Conservation (phyloP, 2,888 invertebrate genomes). For the Leptopilina myrica region DNA sequence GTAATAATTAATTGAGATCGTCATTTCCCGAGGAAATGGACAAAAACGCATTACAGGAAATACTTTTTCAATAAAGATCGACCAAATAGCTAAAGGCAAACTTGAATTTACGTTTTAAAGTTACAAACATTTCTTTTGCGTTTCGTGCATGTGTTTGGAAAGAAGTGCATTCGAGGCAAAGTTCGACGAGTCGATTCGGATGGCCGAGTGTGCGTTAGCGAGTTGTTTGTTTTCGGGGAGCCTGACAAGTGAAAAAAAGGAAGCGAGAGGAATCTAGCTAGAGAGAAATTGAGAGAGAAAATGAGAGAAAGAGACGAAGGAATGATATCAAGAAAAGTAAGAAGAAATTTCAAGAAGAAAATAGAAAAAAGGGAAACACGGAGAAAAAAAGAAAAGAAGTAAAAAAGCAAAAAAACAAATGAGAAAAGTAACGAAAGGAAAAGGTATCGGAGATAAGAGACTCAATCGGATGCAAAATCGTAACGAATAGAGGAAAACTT, state of each 20-base stretch:
- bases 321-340: conserved; percentile 38
- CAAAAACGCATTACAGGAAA: too few relatives aligned
- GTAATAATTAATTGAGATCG: too few relatives aligned
- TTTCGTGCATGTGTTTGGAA: conserved; percentile 55
- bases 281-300: conserved; percentile 29
- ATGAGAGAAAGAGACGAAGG: conserved; percentile 11
- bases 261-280: conserved; percentile 40
- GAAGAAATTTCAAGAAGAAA: conserved; percentile 41
- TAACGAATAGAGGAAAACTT: conserved; percentile 59
- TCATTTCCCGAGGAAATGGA: too few relatives aligned
- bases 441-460: conserved; percentile 36
- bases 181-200: conserved; percentile 58
- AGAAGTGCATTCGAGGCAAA: conserved; percentile 61
- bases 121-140: conserved; percentile 61
- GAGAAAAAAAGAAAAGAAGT: conserved; percentile 1
- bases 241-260: conserved; percentile 37
- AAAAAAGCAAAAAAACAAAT: not conserved
- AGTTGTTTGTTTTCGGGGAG: conserved; percentile 63
- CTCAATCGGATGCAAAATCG: conserved; percentile 58
- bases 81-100: conserved; percentile 38
- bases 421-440: conserved; percentile 18
- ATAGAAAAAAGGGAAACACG: not conserved
- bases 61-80: not conserved
- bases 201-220: conserved; percentile 55
- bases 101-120: conserved; percentile 65